These are phyloP conservation scores for Silvanus unidentatus DNA, from an alignment of 2,888 invertebrate genomes.

Conservation along the genomic window DNA sequence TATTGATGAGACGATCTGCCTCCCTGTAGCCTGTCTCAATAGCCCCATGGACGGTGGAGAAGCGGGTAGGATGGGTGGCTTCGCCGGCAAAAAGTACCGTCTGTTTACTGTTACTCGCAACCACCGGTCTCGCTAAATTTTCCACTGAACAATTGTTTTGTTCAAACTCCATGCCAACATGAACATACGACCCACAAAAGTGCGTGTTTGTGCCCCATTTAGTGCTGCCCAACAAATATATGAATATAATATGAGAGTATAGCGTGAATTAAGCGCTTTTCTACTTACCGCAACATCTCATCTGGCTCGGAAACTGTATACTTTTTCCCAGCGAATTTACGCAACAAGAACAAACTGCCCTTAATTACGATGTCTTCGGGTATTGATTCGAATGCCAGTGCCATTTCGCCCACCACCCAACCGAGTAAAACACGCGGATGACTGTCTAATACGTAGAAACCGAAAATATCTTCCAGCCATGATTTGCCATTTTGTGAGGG, in stretches of 20 bases:
- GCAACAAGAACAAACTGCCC: conserved; percentile 50
- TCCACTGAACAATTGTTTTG: conserved; percentile 47
- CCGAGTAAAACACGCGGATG: conserved; percentile 60
- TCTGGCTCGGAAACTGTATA: conserved; percentile 50
- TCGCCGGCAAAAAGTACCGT: conserved; percentile 59
- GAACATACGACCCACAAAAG: conserved; percentile 68
- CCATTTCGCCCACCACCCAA: conserved; percentile 64
- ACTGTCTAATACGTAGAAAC: conserved; percentile 60
- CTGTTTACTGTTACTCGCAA: conserved; percentile 43
- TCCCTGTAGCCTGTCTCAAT: conserved; percentile 52
- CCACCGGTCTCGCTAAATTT: conserved; percentile 55
- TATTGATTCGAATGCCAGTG: conserved; percentile 56
- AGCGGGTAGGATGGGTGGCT: conserved; percentile 49
- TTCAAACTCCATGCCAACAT: conserved; percentile 51
- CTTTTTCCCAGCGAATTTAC: conserved; percentile 50
- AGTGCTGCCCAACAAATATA: conserved; percentile 50
- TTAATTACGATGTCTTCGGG: conserved; percentile 50
- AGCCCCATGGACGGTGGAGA: conserved; percentile 54
- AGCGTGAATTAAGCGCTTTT: too few species aligned
- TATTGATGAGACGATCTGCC: conserved; percentile 45
- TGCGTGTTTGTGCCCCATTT: conserved; percentile 64
- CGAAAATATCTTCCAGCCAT: conserved; percentile 63
- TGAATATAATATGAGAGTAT: too few species aligned
- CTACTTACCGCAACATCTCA: conserved; percentile 32
- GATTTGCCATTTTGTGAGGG: conserved; percentile 31